Base-by-base conservation (phyloP, 2,797 vertebrate genomes). In the Siniperca obscura region DNA sequence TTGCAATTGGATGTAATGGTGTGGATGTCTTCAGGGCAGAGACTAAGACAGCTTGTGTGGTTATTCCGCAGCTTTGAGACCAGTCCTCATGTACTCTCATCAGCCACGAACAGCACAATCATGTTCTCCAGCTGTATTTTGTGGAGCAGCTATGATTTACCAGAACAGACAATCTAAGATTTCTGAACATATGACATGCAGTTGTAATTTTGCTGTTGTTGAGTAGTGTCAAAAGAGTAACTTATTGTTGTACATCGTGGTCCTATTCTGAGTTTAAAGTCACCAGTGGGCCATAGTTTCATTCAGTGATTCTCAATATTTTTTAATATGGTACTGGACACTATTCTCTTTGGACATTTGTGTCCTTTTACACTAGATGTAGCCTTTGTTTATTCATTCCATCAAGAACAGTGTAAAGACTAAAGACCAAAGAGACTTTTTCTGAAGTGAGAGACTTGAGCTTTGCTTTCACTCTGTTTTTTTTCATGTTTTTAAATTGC, bases 341-440 rank as follows among this genome's bases (percentile, higher is more conserved):
- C 5, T 34, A 5, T 78, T 80, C 52, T 76, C 62, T 50, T 73
- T 56, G 48, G 27, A 78, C 68, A 59, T 86, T 56, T 86, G 61
- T 73, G 74, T 70, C 55, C 16, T 85, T 89, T 87, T 81, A 78
- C 62, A 70, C 42, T 21, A 55, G 22, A 72, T 53, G 16, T 68
- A 56, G 16, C n/a, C 34, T 56, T 78, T 70, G 52, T 75, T 64
- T 53, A 30, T 84, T 86, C 38, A 55, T 40, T 57, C 25, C 59
- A 62, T 77, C 46, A 2, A 52, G 44, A 69, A 61, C 25, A 66
- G 22, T 59, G 61, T 69, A 64, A 80, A 85, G 86, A 78, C 75
- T 82, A 65, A 89, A 82, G 64, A 88, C 87, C 86, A 90, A 90
- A 92, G 87, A 88, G 7, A 64, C 57, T 73, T 77, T 27, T 61